Evolutionary conservation across 2,113 vertebrate genomes (phyloP), one percentile per base, ranked within the genome.

Genomic region (Dasyprocta punctata): DNA sequence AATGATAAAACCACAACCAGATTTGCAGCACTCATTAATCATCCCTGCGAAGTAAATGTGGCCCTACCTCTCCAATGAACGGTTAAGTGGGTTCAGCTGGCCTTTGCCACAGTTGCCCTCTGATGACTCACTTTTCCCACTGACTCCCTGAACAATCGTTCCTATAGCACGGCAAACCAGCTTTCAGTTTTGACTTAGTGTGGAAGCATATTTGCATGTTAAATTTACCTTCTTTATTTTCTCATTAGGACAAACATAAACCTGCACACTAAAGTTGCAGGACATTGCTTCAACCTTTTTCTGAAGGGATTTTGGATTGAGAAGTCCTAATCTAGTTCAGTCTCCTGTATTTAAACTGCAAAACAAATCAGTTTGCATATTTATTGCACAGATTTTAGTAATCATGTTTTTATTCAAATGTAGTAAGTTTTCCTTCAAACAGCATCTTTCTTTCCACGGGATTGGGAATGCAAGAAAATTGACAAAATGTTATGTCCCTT

Each of bases 1-100:
- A 78, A 56, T 95, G 94, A 77, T 78, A 67, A 82, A 90, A 38
- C 58, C 78, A 41, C 47, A 92, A 52, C 90, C 92, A 92, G 71
- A 92, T 44, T 41, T 85, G 85, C 89, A 80, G 71, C 52, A 5
- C 36, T 54, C 3, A 33, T 81, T 94, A 65, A 24, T 89, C 78
- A 38, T 33, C 71, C 83, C 83, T 44, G 38, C 14, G 19, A 16
- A 75, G 86, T 44, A 54, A 44, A 33, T 26, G 1, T 19, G 92
- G 7, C 30, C n/a, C 20, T n/a, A 1, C 11, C 36, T 38, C 49
- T 17, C n/a, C 2, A 1, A 0, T 17, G 12, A 41, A 28, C 19
- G 1, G 11, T 30, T 33, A 28, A 49, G 7, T 28, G 10, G 47
- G 87, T 75, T 61, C 85, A 24, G 73, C 8, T 44, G 24, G 26